Percentiles rank a stretch among this genome's conserved stretches.
Evolutionary conservation across 2,113 vertebrate genomes (phyloP).

Genomic region (Vulpes ferrilata): DNA sequence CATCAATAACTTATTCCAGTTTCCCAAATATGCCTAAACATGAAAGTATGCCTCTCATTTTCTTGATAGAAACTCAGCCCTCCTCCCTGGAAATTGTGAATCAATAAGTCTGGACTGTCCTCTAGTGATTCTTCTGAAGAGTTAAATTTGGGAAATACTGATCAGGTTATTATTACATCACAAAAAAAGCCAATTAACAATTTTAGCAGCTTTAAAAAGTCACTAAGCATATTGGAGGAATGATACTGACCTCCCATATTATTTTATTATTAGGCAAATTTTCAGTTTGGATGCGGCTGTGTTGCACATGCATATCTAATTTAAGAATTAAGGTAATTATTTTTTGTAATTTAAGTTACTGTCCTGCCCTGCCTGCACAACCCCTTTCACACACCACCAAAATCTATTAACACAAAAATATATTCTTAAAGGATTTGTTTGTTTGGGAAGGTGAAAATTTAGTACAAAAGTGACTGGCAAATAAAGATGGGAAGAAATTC

Average conservation of each 20-base stretch:
- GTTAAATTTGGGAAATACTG: not conserved
- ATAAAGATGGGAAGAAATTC: not conserved
- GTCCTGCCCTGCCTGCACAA: not conserved
- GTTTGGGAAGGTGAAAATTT: not conserved
- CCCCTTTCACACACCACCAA: not conserved
- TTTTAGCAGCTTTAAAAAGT: not conserved
- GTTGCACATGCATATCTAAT: not conserved
- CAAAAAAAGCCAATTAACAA: not conserved
- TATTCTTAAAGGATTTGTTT: not conserved
- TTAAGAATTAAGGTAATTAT: conserved; percentile 20
- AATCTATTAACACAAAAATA: not conserved
- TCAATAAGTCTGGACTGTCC: not conserved
- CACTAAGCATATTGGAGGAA: conserved; percentile 1
- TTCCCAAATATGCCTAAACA: not conserved
- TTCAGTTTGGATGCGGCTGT: not conserved
- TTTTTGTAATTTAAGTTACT: conserved; percentile 26
- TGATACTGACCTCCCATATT: not conserved
- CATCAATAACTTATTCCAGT: not conserved
- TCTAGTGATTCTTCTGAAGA: not conserved
- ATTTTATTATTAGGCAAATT: conserved; percentile 29
- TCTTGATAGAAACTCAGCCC: not conserved
- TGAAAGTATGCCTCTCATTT: not conserved
- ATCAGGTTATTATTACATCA: not conserved
- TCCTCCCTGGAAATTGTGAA: not conserved
- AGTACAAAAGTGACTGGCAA: not conserved